A percentile compares a stretch with the other conserved stretches of the same genome.
Conservation (phyloP, 2,888 invertebrate species). For the Sericinus montela region DNA sequence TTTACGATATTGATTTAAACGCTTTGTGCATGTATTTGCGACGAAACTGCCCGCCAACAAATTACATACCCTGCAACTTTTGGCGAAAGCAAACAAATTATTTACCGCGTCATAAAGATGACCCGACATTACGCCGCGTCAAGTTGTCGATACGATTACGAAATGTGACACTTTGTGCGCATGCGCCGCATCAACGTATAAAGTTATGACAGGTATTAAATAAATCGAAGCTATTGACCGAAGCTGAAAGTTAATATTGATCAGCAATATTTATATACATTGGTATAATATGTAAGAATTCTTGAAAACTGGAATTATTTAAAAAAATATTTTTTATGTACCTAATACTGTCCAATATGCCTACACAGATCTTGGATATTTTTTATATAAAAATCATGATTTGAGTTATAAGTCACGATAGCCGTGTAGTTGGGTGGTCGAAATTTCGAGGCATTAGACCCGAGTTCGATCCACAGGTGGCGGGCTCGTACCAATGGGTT, state of each 20-base stretch:
- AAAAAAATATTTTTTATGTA: too few relatives aligned
- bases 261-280: neutral
- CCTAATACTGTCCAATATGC: too few relatives aligned
- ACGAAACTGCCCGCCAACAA: constrained; percentile 3
- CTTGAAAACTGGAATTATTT: too few relatives aligned
- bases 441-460: too few relatives aligned
- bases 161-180: constrained; percentile 39
- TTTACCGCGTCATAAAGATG: constrained; percentile 34
- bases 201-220: constrained; percentile 17
- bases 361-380: too few relatives aligned
- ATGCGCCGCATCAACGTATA: constrained; percentile 25
- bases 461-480: too few relatives aligned
- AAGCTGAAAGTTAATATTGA: constrained; percentile 7
- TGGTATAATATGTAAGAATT: neutral
- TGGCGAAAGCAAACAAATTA: constrained; percentile 42
- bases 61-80: constrained; percentile 23
- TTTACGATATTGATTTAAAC: constrained; percentile 16
- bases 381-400: too few relatives aligned
- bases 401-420: too few relatives aligned
- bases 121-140: constrained; percentile 35
- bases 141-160: constrained; percentile 48
- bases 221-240: constrained; percentile 12
- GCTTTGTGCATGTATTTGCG: constrained; percentile 5
- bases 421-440: too few relatives aligned
- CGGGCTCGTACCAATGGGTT: too few relatives aligned